A percentile compares a stretch with the other conserved stretches of the same genome.
phyloP scores from a whole-genome alignment of 2,888 invertebrate genomes.

The Rhaphigaster nebulosa region DNA sequence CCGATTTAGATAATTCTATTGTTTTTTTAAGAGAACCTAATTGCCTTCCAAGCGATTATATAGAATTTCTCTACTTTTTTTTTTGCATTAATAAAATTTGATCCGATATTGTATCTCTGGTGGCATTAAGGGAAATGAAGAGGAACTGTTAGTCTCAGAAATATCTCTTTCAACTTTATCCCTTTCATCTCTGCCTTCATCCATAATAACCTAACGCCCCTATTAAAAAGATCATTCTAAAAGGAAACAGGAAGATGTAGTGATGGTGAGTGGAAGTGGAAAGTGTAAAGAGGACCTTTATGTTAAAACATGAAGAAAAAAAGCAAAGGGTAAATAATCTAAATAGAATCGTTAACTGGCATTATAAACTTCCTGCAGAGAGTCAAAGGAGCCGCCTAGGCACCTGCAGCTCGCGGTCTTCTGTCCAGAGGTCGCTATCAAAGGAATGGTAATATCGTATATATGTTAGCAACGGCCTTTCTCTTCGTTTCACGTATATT shows the following conservation, averaged over 20 bases:
- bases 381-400: not conserved
- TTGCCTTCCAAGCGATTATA: no score
- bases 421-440: not conserved
- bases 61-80: no score
- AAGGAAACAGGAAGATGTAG: not conserved
- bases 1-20: no score
- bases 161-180: not conserved
- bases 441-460: not conserved
- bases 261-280: conserved; percentile 14
- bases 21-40: no score
- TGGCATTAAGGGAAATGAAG: no score
- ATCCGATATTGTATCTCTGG: no score
- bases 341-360: conserved; percentile 11
- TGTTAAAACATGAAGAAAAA: conserved; percentile 1
- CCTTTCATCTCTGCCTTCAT: not conserved
- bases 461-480: no score
- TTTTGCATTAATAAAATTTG: no score
- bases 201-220: not conserved
- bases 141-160: not conserved
- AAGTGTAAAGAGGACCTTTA: conserved; percentile 24
- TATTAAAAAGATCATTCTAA: not conserved
- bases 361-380: not conserved
- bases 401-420: not conserved
- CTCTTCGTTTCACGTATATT: no score
- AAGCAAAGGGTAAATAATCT: conserved; percentile 18